phyloP scores from a whole-genome alignment of 2,888 invertebrate species.

The Ferdinandea cuprea region DNA sequence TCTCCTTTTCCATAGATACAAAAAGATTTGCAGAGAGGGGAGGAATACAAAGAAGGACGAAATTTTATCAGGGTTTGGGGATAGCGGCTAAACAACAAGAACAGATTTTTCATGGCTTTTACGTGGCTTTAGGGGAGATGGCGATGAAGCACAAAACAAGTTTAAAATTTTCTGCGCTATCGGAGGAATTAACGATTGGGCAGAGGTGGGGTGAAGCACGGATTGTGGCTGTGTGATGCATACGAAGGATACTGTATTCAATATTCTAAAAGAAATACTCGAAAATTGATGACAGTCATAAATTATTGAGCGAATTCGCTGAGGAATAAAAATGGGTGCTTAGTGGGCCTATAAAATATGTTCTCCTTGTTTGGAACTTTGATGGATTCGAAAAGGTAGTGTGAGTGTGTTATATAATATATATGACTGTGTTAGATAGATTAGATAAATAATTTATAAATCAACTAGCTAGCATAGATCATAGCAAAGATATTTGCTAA shows the following conservation, averaged over 20 bases:
- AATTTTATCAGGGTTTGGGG: neutral
- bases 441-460: too few species aligned
- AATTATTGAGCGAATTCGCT: slow-evolving; percentile 20
- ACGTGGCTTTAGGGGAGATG: slow-evolving; percentile 26
- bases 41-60: neutral
- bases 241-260: neutral
- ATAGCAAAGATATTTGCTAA: too few species aligned
- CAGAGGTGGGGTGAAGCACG: too few species aligned
- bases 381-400: neutral
- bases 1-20: neutral
- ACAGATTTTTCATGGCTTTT: slow-evolving; percentile 54
- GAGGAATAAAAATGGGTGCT: slow-evolving; percentile 13
- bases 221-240: neutral
- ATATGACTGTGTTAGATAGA: too few species aligned
- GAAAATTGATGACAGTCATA: slow-evolving; percentile 39
- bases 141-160: slow-evolving; percentile 21
- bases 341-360: neutral
- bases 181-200: slow-evolving; percentile 45
- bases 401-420: too few species aligned
- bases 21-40: neutral
- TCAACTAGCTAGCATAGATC: too few species aligned
- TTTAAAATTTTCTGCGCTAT: slow-evolving; percentile 38
- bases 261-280: slow-evolving; percentile 5
- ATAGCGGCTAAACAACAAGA: slow-evolving; percentile 36
- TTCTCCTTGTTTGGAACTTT: neutral